Evolutionary conservation across 2,888 invertebrate species (phyloP), one percentile per base, ranked within the genome.

Genomic region (Nemotelus pantherinus): DNA sequence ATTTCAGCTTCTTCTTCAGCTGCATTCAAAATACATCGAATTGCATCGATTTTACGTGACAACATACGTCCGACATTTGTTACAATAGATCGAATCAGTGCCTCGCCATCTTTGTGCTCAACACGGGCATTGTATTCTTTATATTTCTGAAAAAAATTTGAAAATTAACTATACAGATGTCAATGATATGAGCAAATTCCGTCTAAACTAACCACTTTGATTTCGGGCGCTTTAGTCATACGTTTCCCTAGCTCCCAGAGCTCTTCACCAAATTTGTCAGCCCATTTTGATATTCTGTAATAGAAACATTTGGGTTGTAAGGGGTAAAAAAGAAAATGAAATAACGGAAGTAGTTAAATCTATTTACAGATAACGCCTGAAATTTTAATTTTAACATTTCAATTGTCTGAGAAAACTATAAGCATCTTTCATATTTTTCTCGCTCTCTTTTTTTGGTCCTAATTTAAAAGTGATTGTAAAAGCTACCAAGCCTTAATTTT

Each of bases 11-110:
- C 87, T 9, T 88, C 84, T 87, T 96, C 94, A 0, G 95, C 95
- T 77, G 89, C 91, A 80, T 91, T 90, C 83, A 93, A 91, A 80
- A 96, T 94, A 83, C 95, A 94, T 90, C 90, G 90, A 77, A 96
- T 94, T n/a, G 96, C 95, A 83, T 95, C 94, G 89, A 95, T 94
- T 90, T 96, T 96, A 82, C 94, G 91, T 64, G 93, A 92, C 82
- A 96, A 90, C 94, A 97, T 95, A 76, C 92, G 91, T 80, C 94
- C 93, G 77, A 97, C 93, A 83, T 94, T 95, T 76, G 91, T 90
- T 76, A 94, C 91, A 79, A 96, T 94, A 78, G 94, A 93, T 79
- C 91, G 90, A 81, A 97, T 90, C 84, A 97, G 90, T 82, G 91
- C 90, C 77, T 91, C 89, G 60, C 96, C 94, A 87, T 96, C 93